These are phyloP conservation scores for Dioctria linearis DNA, from an alignment of 2,888 invertebrate genomes.

Conservation along the genomic window DNA sequence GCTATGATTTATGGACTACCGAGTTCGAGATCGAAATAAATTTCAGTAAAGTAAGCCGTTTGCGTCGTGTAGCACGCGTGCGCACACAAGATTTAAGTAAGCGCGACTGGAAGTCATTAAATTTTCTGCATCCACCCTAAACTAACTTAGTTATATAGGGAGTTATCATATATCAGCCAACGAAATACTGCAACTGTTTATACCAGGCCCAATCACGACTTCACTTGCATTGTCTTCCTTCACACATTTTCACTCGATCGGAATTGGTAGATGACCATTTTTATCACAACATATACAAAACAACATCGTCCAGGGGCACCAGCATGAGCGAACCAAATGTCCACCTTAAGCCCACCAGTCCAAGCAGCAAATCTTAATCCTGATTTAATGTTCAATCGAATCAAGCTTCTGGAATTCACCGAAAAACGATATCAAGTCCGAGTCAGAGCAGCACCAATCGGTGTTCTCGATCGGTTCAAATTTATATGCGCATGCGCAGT, in stretches of 20 bases:
- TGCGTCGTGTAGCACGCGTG: background rate
- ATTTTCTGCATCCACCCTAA: background rate
- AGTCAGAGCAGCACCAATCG: background rate
- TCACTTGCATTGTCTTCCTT: background rate
- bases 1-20: background rate
- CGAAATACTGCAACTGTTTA: background rate
- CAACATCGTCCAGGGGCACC: background rate
- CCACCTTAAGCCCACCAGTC: background rate
- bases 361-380: constrained; percentile 47
- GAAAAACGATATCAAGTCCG: constrained; percentile 44
- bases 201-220: background rate
- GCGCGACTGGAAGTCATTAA: background rate
- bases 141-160: background rate
- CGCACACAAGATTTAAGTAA: background rate
- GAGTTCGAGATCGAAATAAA: background rate
- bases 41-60: background rate
- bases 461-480: background rate
- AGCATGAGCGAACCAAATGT: background rate
- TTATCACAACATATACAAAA: background rate
- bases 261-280: background rate
- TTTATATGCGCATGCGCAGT: background rate
- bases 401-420: constrained; percentile 58
- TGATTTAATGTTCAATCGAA: constrained; percentile 56
- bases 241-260: background rate
- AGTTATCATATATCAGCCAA: background rate